Percentiles rank a stretch among this genome's conserved stretches.
phyloP scores from a whole-genome alignment of 2,113 vertebrate genomes.

The Gopherus flavomarginatus region DNA sequence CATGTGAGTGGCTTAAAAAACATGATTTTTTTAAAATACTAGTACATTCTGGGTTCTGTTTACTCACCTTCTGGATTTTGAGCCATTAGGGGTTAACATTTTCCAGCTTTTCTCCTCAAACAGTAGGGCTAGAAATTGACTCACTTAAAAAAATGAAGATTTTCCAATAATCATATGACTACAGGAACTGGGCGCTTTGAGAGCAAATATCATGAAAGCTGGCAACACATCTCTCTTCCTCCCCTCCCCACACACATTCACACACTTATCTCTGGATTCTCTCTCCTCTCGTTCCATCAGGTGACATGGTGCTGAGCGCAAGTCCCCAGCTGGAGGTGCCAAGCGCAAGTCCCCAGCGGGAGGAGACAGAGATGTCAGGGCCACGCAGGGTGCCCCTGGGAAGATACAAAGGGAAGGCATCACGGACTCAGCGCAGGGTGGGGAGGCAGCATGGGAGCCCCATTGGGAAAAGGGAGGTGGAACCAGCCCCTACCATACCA shows the following conservation, averaged over 20 bases:
- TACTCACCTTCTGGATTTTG: neutral
- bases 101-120: neutral
- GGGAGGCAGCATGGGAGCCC: neutral
- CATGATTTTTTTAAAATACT: neutral
- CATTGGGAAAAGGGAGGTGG: neutral
- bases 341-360: neutral
- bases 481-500: neutral
- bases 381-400: neutral
- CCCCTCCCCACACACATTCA: rapidly evolving
- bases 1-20: neutral
- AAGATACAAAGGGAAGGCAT: neutral
- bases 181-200: neutral
- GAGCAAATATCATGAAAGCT: neutral
- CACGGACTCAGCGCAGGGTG: neutral
- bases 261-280: neutral
- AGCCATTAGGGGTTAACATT: neutral
- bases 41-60: neutral
- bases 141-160: neutral
- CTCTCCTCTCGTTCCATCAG: neutral
- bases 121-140: neutral
- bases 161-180: neutral
- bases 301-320: neutral
- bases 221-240: neutral
- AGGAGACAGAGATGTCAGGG: neutral
- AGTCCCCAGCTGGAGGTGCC: neutral